Percentiles rank a stretch among this genome's conserved stretches.
Conservation (phyloP, 2,797 vertebrate species). For the Xiphophorus birchmanni region DNA sequence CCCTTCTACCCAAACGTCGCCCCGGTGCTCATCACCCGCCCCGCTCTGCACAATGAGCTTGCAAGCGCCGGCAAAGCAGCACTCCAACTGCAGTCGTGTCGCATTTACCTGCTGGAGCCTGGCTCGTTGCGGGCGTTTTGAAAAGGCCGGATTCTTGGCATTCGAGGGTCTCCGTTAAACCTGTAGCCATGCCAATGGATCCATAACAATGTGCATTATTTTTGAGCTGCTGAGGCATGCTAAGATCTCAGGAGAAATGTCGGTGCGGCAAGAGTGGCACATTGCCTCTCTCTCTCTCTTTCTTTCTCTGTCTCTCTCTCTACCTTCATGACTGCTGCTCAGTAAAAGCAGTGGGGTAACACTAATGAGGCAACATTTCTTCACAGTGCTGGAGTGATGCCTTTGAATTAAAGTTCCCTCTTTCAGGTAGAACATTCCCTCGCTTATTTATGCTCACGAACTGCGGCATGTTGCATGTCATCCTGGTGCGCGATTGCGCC, state of each 20-base stretch:
- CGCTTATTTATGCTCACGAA: constrained; percentile 74
- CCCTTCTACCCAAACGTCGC: constrained; percentile 46
- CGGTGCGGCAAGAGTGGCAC: constrained; percentile 56
- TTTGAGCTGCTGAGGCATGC: constrained; percentile 59
- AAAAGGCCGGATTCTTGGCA: constrained; percentile 40
- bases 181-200: constrained; percentile 47
- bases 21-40: constrained; percentile 9
- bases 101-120: constrained; percentile 42
- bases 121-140: constrained; percentile 36
- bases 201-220: constrained; percentile 51
- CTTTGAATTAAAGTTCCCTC: constrained; percentile 74
- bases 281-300: constrained; percentile 2
- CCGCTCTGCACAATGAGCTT: constrained; percentile 27
- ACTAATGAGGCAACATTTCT: constrained; percentile 78
- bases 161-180: constrained; percentile 49
- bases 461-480: constrained; percentile 70
- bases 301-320: neutral
- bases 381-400: constrained; percentile 62
- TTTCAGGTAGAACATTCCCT: constrained; percentile 76
- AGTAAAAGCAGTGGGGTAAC: constrained; percentile 74
- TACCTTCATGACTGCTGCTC: constrained; percentile 43
- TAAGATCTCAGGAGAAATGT: constrained; percentile 61
- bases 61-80: constrained; percentile 11
- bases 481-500: constrained; percentile 63
- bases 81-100: constrained; percentile 31